Percentiles rank a stretch among this genome's conserved stretches.
Conservation (phyloP, 2,888 invertebrate species). For the Anthrax anthrax region DNA sequence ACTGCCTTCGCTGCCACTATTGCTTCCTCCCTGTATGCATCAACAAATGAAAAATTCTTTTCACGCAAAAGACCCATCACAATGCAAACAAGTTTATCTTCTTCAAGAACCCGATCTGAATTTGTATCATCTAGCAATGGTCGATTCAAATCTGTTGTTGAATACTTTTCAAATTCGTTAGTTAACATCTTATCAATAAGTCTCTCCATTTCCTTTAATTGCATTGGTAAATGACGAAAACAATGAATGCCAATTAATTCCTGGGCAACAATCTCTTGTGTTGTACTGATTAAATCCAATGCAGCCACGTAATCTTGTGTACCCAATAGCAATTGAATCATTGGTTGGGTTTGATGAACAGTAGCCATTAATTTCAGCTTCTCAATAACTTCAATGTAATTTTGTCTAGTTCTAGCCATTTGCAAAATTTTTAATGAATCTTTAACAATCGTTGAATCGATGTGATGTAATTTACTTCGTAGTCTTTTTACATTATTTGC, state of each 20-base stretch:
- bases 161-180: conserved; percentile 84
- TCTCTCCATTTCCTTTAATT: conserved; percentile 88
- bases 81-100: conserved; percentile 76
- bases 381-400: conserved; percentile 51
- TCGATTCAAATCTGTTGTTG: conserved; percentile 81
- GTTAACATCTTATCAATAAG: conserved; percentile 94
- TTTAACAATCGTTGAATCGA: conserved; percentile 65
- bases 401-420: conserved; percentile 48
- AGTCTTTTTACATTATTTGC: conserved; percentile 59
- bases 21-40: conserved; percentile 75
- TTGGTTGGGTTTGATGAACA: conserved; percentile 95
- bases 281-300: conserved; percentile 88
- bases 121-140: conserved; percentile 45
- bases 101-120: conserved; percentile 44
- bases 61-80: conserved; percentile 81
- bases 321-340: conserved; percentile 84
- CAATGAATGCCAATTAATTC: conserved; percentile 87
- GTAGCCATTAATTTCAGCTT: conserved; percentile 83
- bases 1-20: conserved; percentile 76
- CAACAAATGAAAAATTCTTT: conserved; percentile 78
- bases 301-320: conserved; percentile 96
- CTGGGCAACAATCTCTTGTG: conserved; percentile 82
- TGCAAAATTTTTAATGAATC: conserved; percentile 67
- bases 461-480: conserved; percentile 57
- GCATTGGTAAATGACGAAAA: conserved; percentile 89